Conservation (phyloP, 2,797 vertebrate genomes). For the Buphagus erythrorhynchus region DNA sequence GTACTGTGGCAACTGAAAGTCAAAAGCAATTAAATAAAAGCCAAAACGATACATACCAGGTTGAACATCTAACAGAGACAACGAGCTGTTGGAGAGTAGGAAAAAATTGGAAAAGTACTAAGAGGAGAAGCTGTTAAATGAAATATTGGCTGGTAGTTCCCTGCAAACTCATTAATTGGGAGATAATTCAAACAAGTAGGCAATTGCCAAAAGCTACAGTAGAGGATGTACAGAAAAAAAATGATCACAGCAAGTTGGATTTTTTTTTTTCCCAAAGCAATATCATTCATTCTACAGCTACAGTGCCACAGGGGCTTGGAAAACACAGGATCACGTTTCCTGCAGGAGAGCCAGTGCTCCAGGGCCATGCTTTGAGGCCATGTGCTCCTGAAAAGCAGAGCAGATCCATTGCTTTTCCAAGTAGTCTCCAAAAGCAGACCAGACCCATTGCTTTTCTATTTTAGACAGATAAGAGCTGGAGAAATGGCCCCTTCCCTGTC, state of each 20-base stretch:
- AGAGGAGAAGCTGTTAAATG: background rate
- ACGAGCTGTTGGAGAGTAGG: background rate
- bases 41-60: background rate
- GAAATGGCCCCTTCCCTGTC: accelerated
- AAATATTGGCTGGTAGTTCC: background rate
- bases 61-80: background rate
- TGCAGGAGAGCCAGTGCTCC: background rate
- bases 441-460: background rate
- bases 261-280: background rate
- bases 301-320: background rate
- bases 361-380: accelerated
- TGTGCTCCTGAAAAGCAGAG: accelerated
- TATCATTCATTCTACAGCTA: background rate
- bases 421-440: accelerated
- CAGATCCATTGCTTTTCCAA: accelerated
- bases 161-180: background rate
- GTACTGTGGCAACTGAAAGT: background rate
- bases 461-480: background rate
- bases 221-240: background rate
- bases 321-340: background rate
- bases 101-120: background rate
- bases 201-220: background rate
- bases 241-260: background rate
- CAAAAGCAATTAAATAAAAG: conserved; percentile 22
- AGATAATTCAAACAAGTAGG: background rate